Evolutionary conservation across 2,797 vertebrate species (phyloP).

Genomic region (Chromis chromis): DNA sequence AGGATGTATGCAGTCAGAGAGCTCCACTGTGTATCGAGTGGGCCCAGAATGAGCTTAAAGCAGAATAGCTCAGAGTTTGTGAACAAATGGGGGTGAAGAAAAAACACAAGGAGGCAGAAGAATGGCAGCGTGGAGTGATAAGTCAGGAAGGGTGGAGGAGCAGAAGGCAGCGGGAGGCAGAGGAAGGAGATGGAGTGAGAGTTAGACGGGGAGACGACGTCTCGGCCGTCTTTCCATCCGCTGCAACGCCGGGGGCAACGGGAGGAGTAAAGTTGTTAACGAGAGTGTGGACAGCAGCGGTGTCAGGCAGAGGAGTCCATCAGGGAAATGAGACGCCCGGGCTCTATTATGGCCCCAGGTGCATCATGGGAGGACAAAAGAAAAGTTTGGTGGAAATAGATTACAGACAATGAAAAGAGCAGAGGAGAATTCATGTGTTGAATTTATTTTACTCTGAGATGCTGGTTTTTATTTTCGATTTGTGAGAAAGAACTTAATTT

Average conservation of each 20-base stretch:
- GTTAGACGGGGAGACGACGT: conserved; percentile 69
- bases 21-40: conserved; percentile 87
- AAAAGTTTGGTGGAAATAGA: conserved; percentile 75
- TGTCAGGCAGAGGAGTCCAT: conserved; percentile 82
- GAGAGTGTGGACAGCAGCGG: conserved; percentile 81
- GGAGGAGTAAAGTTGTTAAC: conserved; percentile 84
- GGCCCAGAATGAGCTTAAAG: conserved; percentile 74
- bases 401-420: conserved; percentile 48
- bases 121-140: conserved; percentile 21
- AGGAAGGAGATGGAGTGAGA: conserved; percentile 58
- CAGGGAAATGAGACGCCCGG: conserved; percentile 83
- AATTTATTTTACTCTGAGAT: conserved; percentile 30
- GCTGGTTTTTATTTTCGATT: conserved; percentile 10
- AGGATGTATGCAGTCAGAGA: conserved; percentile 89
- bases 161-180: conserved; percentile 14
- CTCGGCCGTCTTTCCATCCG: conserved; percentile 74
- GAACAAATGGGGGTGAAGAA: conserved; percentile 42
- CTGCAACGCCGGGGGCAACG: conserved; percentile 69
- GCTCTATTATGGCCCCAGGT: conserved; percentile 81
- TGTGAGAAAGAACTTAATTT: background rate
- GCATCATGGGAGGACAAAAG: conserved; percentile 76
- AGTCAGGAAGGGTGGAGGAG: conserved; percentile 31
- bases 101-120: conserved; percentile 38
- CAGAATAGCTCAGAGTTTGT: conserved; percentile 62
- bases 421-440: conserved; percentile 17